Base-by-base conservation (phyloP, 2,888 invertebrate species). In the Drosophila infuscata region DNA sequence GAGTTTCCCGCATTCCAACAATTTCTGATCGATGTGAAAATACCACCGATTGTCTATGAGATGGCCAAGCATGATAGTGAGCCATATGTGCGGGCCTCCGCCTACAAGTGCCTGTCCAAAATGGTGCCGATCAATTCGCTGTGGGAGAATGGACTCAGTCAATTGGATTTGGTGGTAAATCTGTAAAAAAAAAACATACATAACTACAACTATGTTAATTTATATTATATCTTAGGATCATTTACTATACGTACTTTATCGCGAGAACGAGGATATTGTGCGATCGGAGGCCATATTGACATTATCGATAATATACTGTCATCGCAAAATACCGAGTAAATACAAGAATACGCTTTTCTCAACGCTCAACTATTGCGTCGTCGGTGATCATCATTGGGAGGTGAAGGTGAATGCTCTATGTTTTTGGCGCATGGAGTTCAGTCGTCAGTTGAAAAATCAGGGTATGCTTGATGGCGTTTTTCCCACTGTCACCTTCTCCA, bases 401-500 rank as follows among this genome's bases (percentile, higher is more conserved):
- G 97, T 97, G 0, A 96, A 97, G 92, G 93, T 95, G 0, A 95
- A 94, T 64, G 95, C 96, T 0, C 91, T 97, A 1, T 94, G 94
- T 67, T 97, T 96, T 88, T 97, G 97, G 97, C 94, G 94, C 63
- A 93, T 94, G 15, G 95, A 96, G 30, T 95, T 96, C 52, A 94
- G 94, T 32, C 94, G 94, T 0, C 94, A 95, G 61, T 93, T 97
- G 11, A 94, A 94, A 0, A 95, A 96, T 85, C 97, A 97, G 92
- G 97, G 97, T n/a, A 96, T 97, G 96, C 94, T 97, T 15, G 97
- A 97, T 89, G 96, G 96, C 0, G 94, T 94, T 0, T 97, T 97
- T 92, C 97, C 97, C 0, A 95, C 94, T 0, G 95, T 97, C 0
- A 97, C 97, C 0, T 97, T 97, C 91, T 97, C 97, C 0, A 96